Base-by-base conservation (phyloP, 1,140 invertebrate genomes). In the Drosophila ogumai region DNA sequence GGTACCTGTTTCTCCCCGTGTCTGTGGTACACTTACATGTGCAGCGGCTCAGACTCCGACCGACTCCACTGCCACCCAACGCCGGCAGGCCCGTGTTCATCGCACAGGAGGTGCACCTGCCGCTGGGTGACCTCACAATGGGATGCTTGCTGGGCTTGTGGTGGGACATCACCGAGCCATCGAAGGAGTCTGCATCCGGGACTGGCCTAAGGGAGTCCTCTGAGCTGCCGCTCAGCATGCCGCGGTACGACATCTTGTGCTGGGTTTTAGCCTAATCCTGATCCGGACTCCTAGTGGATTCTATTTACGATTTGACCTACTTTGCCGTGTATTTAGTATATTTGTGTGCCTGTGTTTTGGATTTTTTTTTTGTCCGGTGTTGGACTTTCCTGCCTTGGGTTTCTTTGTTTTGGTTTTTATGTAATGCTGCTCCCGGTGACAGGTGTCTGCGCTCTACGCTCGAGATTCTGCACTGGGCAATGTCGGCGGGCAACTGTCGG, bases 181-280 rank as follows among this genome's bases (percentile, higher is more conserved):
- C 85, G 9, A 71, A 90, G 12, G 68, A 74, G 38, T 84, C 84
- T 2, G 55, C 28, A 19, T 88, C 84, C 43, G 32, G 31, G 15
- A 7, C 43, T 8, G 28, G 41, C 7, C 40, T 58, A 25, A 6
- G 10, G 59, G 47, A n/a, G 9, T 52, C 46, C 32, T 85, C 71
- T 17, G 68, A 55, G 9, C 59, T 75, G 40, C 59, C 72, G 28
- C 59, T 73, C 19, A 90, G 55, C 43, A 90, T 79, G 46, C 85
- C 85, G 13, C 85, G 85, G 61, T 85, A 90, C 6, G 85, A 80
- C 85, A 90, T 90, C 19, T 46, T 61, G 28, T 13, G 2, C 3
- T 13, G 17, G 25, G 6, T 12, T 41, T 2, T 10, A 7, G 19
- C 31, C n/a, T 31, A 15, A 7, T 59, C 31, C 17, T 12, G 13